Percentiles rank a stretch among this genome's conserved stretches.
phyloP scores from a whole-genome alignment of 1,140 invertebrate genomes.

The Scaptodrosophila lebanonensis region DNA sequence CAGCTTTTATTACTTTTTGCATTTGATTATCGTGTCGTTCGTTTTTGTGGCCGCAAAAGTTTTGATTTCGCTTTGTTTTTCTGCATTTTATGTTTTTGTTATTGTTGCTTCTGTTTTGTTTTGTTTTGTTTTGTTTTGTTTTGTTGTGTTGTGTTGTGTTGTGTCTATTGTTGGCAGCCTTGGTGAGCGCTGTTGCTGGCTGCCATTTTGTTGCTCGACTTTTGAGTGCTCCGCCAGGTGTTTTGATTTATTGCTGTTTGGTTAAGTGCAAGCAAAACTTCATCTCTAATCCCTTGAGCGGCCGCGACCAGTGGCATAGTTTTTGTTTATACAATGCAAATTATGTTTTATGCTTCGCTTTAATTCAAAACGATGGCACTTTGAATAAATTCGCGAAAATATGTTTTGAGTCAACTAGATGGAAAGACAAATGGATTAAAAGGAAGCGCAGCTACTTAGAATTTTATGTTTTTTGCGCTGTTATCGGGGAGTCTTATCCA shows the following conservation, averaged over 20 bases:
- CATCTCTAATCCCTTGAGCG: slow-evolving; percentile 46
- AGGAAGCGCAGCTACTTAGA: too few species aligned
- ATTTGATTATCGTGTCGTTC: slow-evolving; percentile 8
- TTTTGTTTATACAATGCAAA: not conserved
- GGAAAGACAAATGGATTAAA: too few species aligned
- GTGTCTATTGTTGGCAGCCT: slow-evolving; percentile 12
- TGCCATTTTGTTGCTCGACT: slow-evolving; percentile 29
- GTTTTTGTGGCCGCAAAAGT: slow-evolving; percentile 19
- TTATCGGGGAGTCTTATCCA: too few species aligned
- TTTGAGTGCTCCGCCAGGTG: slow-evolving; percentile 52
- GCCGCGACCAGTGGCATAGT: not conserved
- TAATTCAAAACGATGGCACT: too few species aligned
- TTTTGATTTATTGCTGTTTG: slow-evolving; percentile 70
- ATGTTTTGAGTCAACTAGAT: too few species aligned
- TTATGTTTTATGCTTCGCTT: slow-evolving; percentile 14
- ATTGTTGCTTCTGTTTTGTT: slow-evolving; percentile 9
- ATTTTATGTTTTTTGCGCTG: too few species aligned
- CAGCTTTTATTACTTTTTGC: slow-evolving; percentile 10
- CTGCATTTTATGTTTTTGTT: slow-evolving; percentile 5
- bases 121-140: slow-evolving; percentile 27
- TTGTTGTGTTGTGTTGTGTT: slow-evolving; percentile 1
- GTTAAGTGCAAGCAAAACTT: slow-evolving; percentile 63
- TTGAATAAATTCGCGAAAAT: too few species aligned
- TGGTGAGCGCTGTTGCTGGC: slow-evolving; percentile 16
- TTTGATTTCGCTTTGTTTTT: slow-evolving; percentile 43